Evolutionary conservation across 2,888 invertebrate genomes (phyloP), one percentile per base, ranked within the genome.

Genomic region (Mythimna albipuncta): DNA sequence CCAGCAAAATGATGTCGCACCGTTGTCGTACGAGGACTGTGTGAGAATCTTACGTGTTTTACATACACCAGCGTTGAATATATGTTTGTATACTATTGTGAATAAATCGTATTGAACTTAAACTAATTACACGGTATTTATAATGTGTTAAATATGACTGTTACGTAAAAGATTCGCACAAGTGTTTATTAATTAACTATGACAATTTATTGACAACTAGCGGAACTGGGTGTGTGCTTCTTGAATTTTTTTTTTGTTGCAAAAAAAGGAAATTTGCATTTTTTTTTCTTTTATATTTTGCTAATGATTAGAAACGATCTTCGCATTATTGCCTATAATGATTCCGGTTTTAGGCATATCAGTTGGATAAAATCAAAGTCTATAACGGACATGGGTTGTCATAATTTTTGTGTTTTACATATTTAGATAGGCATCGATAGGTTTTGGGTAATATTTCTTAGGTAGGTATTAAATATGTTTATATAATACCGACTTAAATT

Each of bases 1-100:
- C 77, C 85, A 82, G 74, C 86, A 85, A 88, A 90, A 90, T 89
- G 77, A 92, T 89, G 86, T 92, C 89, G 82, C 75, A 82, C 87
- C 87, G 88, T 89, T 89, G 85, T 81, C 79, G 87, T 80, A 90
- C 90, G 88, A 87, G 89, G 77, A 85, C 71, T 82, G 88, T 85
- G 85, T 89, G 87, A 79, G 84, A 88, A 89, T 88, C 77, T 69
- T 81, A 77, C 64, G 87, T 83, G 87, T 69, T 85, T 86, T 77
- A 86, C 83, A 88, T 90, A 78, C 85, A 85, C 79, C 68, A 80
- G 68, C 68, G 78, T 80, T 84, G 47, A 47, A 47, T 47, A 47
- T 78, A 67, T 73, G 44, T 74, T 78, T 75, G 63, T 63, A 78
- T 67, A 63, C 62, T 63, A 64, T 73, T 77, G 57, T 77, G 47